Percentiles rank a stretch among this genome's conserved stretches.
Conservation (phyloP, 2,888 invertebrate species). For the Lamellibrachia satsuma region DNA sequence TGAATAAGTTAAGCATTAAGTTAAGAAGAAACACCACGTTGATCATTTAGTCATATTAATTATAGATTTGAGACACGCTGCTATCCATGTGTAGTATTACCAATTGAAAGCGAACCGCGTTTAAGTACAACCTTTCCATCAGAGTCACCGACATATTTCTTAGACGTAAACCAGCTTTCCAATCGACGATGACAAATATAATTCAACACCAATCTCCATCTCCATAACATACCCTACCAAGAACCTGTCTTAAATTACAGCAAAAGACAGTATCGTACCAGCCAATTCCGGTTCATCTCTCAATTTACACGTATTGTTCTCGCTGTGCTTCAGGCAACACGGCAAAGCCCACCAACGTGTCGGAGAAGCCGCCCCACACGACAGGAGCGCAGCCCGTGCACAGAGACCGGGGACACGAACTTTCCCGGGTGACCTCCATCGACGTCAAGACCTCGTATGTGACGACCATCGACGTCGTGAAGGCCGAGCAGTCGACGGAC, state of each 20-base stretch:
- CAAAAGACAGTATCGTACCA: too few relatives aligned
- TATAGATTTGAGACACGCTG: too few relatives aligned
- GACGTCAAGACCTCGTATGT: background rate
- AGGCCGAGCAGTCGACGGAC: background rate
- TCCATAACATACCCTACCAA: too few relatives aligned
- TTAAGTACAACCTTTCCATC: background rate
- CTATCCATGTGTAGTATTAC: too few relatives aligned
- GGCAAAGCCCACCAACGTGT: background rate
- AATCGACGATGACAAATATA: background rate
- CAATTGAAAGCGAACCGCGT: background rate
- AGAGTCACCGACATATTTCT: background rate
- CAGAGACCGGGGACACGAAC: background rate
- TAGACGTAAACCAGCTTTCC: background rate
- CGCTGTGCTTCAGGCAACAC: background rate
- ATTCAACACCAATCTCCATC: too few relatives aligned
- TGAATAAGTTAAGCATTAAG: too few relatives aligned
- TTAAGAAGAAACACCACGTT: too few relatives aligned
- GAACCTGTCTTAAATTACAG: too few relatives aligned
- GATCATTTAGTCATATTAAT: too few relatives aligned
- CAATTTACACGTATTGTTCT: too few relatives aligned
- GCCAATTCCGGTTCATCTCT: too few relatives aligned
- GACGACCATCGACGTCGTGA: constrained; percentile 3
- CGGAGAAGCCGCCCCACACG: background rate
- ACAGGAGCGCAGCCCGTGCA: background rate
- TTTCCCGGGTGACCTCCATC: background rate